phyloP scores from a whole-genome alignment of 1,140 invertebrate genomes.

The Psix sp. region DNA sequence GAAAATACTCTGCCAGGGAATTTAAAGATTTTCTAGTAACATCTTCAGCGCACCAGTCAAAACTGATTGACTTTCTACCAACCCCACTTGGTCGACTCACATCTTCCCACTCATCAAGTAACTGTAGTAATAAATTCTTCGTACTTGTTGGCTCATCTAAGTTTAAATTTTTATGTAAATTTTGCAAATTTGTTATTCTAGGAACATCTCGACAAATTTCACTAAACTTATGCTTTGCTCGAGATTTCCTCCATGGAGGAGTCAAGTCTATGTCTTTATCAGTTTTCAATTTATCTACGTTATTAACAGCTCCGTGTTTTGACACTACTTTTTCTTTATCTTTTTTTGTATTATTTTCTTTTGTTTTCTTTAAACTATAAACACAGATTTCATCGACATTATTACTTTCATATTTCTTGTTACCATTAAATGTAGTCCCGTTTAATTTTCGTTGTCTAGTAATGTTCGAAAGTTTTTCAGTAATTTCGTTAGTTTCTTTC shows the following conservation, averaged over 20 bases:
- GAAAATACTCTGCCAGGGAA: constrained; percentile 75
- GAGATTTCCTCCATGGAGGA: constrained; percentile 69
- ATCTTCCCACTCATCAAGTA: constrained; percentile 85
- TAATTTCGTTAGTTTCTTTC: constrained; percentile 69
- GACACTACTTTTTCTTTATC: not conserved
- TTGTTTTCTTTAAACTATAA: constrained; percentile 53
- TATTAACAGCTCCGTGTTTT: constrained; percentile 14
- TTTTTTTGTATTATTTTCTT: constrained; percentile 1
- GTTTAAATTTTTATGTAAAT: constrained; percentile 71
- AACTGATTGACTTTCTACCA: constrained; percentile 71
- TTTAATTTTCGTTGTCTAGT: constrained; percentile 78
- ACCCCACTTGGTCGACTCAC: constrained; percentile 60
- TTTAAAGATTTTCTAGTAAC: constrained; percentile 74
- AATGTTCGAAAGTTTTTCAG: constrained; percentile 86
- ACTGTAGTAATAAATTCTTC: constrained; percentile 83
- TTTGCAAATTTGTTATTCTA: constrained; percentile 68
- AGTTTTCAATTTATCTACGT: not conserved
- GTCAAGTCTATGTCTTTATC: constrained; percentile 67
- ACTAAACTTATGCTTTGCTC: constrained; percentile 70
- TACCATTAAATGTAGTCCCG: constrained; percentile 72
- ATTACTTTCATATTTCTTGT: constrained; percentile 68
- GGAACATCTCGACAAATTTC: constrained; percentile 74
- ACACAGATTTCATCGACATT: constrained; percentile 57
- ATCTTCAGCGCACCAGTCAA: constrained; percentile 73
- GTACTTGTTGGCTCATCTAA: constrained; percentile 78